Evolutionary conservation across 1,140 invertebrate species (phyloP).

Genomic region (Achatina immaculata): DNA sequence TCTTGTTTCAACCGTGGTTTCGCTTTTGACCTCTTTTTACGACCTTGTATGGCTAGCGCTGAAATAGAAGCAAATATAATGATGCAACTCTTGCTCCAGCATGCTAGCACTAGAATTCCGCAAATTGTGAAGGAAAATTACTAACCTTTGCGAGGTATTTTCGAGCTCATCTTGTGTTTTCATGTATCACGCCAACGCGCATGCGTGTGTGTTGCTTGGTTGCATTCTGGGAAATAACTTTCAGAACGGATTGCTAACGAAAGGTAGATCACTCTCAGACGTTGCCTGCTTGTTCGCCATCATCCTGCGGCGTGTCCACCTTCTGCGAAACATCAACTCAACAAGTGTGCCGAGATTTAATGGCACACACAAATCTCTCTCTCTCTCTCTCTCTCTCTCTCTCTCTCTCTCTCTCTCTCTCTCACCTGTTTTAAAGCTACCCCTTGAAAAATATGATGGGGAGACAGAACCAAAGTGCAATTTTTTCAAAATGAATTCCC

Average conservation of each 20-base stretch:
- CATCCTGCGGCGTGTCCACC: too few species aligned
- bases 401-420: too few species aligned
- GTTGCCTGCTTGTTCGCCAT: too few species aligned
- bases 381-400: too few species aligned
- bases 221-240: conserved; percentile 60
- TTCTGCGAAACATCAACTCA: too few species aligned
- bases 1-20: conserved; percentile 58
- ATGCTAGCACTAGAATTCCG: neutral
- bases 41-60: conserved; percentile 72
- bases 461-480: too few species aligned
- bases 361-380: too few species aligned
- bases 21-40: conserved; percentile 71
- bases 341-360: too few species aligned
- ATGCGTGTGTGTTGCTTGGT: conserved; percentile 56
- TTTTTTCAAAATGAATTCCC: too few species aligned
- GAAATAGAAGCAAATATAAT: conserved; percentile 41
- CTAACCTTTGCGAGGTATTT: conserved; percentile 66
- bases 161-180: conserved; percentile 62
- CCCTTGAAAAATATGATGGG: too few species aligned
- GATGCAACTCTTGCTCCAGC: neutral
- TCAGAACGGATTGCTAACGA: conserved; percentile 35
- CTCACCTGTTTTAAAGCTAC: too few species aligned
- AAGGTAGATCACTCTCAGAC: too few species aligned
- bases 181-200: conserved; percentile 55
- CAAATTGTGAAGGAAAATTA: conserved; percentile 16